Evolutionary conservation across 2,113 vertebrate genomes (phyloP), one percentile per base, ranked within the genome.

Genomic region (Pampusana beccarii): DNA sequence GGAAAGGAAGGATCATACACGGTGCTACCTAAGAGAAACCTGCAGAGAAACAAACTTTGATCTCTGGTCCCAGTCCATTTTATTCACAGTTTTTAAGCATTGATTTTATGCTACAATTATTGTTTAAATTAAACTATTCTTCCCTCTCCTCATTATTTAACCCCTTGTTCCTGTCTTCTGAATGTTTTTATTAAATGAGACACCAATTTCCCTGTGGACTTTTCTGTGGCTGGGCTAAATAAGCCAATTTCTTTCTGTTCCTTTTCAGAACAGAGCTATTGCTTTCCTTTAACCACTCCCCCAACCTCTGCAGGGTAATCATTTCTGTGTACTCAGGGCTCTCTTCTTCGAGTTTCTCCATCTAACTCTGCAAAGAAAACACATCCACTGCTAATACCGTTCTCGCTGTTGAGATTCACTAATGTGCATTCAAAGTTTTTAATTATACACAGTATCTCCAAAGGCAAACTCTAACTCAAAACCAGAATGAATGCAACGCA

Each of bases 371-470:
- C 78, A 85, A 67, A 75, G 74, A 51, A 64, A 34, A 40, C 29
- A 7, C 29, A 71, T 3, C 28, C 53, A 19, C 33, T 6, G 42
- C 73, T 34, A 60, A 71, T 3, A 16, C 38, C 15, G 20, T 12
- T 62, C 33, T 33, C 1, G 6, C 18, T 82, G 42, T 2, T 48
- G 31, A 72, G 31, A 61, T 17, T 75, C 79, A 67, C 34, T 36
- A 29, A 46, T 0, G 7, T 4, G 23, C 73, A 23, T 0, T 8
- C 15, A 19, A 60, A 29, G 28, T 16, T 67, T 29, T 38, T 15
- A n/a, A 16, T 29, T 8, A 31, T 3, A 60, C 29, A 14, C 12
- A 44, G 33, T 20, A 34, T 5, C 38, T 64, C 56, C 4, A 7
- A 50, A 4, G 26, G n/a, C 29, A 23, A 71, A 64, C 33, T 51